phyloP scores from a whole-genome alignment of 2,113 vertebrate species.

The Spea multiplicata region DNA sequence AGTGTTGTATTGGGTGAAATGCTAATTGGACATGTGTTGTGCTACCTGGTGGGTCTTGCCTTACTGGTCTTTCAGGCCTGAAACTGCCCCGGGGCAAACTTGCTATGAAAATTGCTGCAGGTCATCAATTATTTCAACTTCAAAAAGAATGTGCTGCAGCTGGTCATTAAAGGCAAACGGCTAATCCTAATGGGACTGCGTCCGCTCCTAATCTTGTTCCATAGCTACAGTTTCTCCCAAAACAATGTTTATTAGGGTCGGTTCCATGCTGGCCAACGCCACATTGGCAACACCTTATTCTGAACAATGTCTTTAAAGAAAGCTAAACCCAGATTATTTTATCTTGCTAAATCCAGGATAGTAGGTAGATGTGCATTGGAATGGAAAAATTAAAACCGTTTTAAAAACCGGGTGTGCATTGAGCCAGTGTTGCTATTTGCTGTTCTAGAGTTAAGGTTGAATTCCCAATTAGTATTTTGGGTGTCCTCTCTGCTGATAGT shows the following conservation, averaged over 20 bases:
- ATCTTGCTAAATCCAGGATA: no score
- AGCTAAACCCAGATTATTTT: no score
- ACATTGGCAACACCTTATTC: no score
- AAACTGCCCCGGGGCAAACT: constrained; percentile 21
- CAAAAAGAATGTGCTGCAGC: constrained; percentile 16
- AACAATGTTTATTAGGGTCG: neutral
- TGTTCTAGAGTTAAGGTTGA: no score
- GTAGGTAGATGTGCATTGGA: no score
- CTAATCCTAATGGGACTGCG: neutral
- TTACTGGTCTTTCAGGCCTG: constrained; percentile 29
- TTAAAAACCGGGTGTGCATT: no score
- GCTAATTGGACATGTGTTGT: constrained; percentile 18
- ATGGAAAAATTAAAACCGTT: no score
- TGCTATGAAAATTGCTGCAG: neutral
- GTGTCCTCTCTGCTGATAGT: neutral
- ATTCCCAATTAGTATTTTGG: neutral
- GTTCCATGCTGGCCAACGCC: neutral
- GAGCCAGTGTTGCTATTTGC: no score
- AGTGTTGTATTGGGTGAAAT: constrained; percentile 12
- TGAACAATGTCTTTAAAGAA: no score
- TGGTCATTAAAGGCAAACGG: constrained; percentile 11
- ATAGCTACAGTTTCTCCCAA: neutral
- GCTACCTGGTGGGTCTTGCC: constrained; percentile 22
- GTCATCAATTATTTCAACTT: constrained; percentile 14
- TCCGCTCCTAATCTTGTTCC: neutral